Evolutionary conservation across 64 coral and sea anemone species (phyloP).

Genomic region (Stichodactyla mertensii): DNA sequence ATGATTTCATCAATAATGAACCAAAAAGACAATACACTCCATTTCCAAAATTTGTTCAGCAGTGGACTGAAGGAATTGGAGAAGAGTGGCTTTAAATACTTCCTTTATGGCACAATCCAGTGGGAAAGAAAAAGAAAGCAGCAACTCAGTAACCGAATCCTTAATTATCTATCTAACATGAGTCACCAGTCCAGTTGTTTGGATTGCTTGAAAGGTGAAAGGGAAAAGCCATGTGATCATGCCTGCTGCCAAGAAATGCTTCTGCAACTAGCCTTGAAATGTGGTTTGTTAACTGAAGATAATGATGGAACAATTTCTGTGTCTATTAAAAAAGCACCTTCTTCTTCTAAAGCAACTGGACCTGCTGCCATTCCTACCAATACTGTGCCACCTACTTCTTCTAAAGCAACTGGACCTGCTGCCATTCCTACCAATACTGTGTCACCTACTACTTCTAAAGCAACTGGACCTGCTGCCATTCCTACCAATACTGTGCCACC

Average conservation of each 20-base stretch:
- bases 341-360: too few species aligned
- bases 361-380: too few species aligned
- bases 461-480: too few species aligned
- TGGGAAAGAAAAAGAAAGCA: constrained; percentile 1
- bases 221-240: background rate
- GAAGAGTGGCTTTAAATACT: background rate
- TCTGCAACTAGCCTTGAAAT: background rate
- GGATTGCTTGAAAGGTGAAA: background rate
- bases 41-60: background rate
- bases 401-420: too few species aligned
- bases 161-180: background rate
- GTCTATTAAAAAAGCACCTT: too few species aligned
- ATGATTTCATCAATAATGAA: background rate
- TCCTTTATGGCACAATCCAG: constrained; percentile 6
- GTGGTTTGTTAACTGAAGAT: background rate
- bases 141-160: background rate
- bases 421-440: too few species aligned
- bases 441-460: too few species aligned
- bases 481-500: too few species aligned
- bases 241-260: background rate
- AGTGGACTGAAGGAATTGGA: constrained; percentile 1
- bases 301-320: background rate
- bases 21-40: background rate
- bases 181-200: background rate
- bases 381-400: too few species aligned